A percentile compares a stretch with the other conserved stretches of the same genome.
Evolutionary conservation across 2,113 vertebrate species (phyloP).

Genomic region (Danionella cerebrum): DNA sequence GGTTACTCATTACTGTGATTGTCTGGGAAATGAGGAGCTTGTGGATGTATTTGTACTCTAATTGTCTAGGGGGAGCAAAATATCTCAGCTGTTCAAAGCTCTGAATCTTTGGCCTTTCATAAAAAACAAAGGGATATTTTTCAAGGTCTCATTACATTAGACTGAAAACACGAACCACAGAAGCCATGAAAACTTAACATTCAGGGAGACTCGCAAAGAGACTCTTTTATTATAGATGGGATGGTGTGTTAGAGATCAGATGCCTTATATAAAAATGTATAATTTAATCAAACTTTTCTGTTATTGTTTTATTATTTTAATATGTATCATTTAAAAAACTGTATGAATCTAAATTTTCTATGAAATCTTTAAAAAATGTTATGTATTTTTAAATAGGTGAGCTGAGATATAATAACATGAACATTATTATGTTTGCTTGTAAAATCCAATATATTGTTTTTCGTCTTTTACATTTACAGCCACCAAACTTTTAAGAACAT

Average conservation of each 20-base stretch:
- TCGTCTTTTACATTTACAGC: too few species aligned
- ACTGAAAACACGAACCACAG: background rate
- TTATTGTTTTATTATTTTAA: too few species aligned
- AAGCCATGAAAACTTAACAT: background rate
- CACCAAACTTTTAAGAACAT: too few species aligned
- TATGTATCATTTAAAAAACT: too few species aligned
- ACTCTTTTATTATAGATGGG: background rate
- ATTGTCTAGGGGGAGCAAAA: conserved; percentile 2
- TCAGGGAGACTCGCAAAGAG: background rate
- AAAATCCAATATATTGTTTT: too few species aligned
- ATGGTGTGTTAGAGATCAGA: background rate
- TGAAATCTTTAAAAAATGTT: too few species aligned
- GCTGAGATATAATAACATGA: too few species aligned
- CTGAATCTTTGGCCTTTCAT: background rate
- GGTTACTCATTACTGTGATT: conserved; percentile 45
- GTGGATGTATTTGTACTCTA: conserved; percentile 34
- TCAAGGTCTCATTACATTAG: conserved; percentile 5
- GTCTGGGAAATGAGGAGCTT: conserved; percentile 35
- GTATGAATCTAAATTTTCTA: too few species aligned
- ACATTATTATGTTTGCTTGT: too few species aligned
- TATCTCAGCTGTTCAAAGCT: background rate
- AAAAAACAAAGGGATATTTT: conserved; percentile 10
- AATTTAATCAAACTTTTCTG: too few species aligned
- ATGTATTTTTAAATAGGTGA: too few species aligned
- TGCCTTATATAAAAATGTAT: too few species aligned